Evolutionary conservation across 2,113 vertebrate genomes (phyloP), one percentile per base, ranked within the genome.

Genomic region (Himantopus leucocephalus): DNA sequence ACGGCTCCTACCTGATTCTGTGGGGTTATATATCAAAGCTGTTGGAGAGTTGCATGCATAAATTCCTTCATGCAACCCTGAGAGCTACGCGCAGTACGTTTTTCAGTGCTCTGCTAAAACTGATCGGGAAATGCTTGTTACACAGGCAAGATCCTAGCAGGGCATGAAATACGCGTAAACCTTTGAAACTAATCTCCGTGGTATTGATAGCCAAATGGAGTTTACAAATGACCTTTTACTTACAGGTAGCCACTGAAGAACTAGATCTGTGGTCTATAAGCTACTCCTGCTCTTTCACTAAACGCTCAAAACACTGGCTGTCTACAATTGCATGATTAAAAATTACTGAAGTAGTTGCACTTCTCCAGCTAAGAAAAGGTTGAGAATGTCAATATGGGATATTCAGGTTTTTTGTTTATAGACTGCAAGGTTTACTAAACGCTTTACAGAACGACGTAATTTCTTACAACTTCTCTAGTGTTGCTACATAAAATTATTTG

Each of bases 1-100:
- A 50, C 37, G 24, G 90, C 82, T 95, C 76, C 85, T 88, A 92
- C 84, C 81, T 93, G 93, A 5, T 91, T 74, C 77, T 64, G 71
- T 2, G 0, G 79, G 59, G 88, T 21, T 93, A 4, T 83, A 23
- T 75, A 93, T 85, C 94, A 85, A 75, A 75, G 89, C 76, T 62
- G 60, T 52, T 59, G 73, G 67, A 59, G 94, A 73, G 74, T 14
- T 41, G 76, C 63, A 24, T 3, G 32, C 92, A 70, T 85, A 67
- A 94, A 97, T 94, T 67, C 74, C 82, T 91, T 39, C 75, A 3
- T 41, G 82, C 55, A 59, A 13, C 7, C 63, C 5, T 5, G 93
- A 75, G 90, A 59, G 90, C 94, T 72, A 10, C 3, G 50, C 3
- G 2, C 11, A 5, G 37, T 72, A 50, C 0, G 7, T 85, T 88